phyloP scores from a whole-genome alignment of 1,140 invertebrate genomes.

The Listronotus bonariensis region DNA sequence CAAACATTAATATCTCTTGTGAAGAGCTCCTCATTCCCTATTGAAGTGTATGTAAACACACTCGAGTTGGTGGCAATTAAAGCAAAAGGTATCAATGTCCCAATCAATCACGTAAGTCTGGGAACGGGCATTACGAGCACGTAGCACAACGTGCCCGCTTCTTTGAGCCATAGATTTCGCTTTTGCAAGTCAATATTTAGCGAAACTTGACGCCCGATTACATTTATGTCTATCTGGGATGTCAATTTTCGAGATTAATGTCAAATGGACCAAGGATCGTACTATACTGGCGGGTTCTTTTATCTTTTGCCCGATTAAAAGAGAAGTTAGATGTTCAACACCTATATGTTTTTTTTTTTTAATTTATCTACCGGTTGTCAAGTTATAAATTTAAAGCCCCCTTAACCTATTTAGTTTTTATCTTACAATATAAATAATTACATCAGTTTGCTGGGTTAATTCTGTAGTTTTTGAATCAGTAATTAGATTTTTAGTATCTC shows the following conservation, averaged over 20 bases:
- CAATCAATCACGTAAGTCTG: slow-evolving; percentile 34
- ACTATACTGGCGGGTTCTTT: too few relatives aligned
- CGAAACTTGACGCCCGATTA: slow-evolving; percentile 18
- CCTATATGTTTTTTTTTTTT: too few relatives aligned
- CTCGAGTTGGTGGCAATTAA: slow-evolving; percentile 30
- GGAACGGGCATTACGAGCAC: slow-evolving; percentile 19
- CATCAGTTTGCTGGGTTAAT: too few relatives aligned
- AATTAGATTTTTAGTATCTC: too few relatives aligned
- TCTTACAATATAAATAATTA: too few relatives aligned
- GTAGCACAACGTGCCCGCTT: slow-evolving; percentile 27
- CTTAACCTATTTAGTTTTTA: too few relatives aligned
- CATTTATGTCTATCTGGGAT: slow-evolving; percentile 13
- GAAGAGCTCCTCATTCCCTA: not conserved
- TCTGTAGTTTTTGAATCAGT: too few relatives aligned
- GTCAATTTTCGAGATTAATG: slow-evolving; percentile 15
- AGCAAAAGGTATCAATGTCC: slow-evolving; percentile 35
- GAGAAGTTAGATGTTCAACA: too few relatives aligned
- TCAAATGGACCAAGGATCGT: not conserved
- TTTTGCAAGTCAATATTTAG: slow-evolving; percentile 31
- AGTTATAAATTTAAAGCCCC: too few relatives aligned
- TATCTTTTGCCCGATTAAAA: too few relatives aligned
- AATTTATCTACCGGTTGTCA: too few relatives aligned
- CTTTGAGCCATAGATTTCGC: slow-evolving; percentile 28
- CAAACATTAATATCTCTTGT: slow-evolving; percentile 14
- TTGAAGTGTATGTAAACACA: slow-evolving; percentile 27